A percentile compares a stretch with the other conserved stretches of the same genome.
Conservation (phyloP, 30 jellyfish, hydroid and myxozoan genomes). For the Cassiopea andromeda region DNA sequence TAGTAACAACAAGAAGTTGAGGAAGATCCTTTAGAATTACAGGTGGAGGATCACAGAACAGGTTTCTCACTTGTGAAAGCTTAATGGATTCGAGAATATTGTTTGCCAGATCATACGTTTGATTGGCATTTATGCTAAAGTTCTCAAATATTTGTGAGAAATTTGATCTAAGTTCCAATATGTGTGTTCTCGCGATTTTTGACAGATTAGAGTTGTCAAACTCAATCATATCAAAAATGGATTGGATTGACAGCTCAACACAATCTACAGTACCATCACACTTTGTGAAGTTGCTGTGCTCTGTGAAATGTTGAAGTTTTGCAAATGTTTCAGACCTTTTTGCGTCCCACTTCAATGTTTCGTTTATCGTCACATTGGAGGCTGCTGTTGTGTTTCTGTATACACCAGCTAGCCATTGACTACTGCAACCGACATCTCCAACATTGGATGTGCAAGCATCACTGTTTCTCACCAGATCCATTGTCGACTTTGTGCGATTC, state of each 20-base stretch:
- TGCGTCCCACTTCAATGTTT: conserved; percentile 43
- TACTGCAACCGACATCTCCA: conserved; percentile 25
- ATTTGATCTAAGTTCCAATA: conserved; percentile 30
- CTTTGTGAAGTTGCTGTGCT: conserved; percentile 20
- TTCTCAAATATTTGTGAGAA: conserved; percentile 24
- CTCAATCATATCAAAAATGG: conserved; percentile 21
- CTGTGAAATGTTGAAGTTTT: conserved; percentile 28
- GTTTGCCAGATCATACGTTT: conserved; percentile 5
- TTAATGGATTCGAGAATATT: conserved; percentile 6
- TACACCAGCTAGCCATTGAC: conserved; percentile 27
- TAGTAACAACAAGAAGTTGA: conserved; percentile 4
- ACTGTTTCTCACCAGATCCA: not conserved
- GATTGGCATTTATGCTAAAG: not conserved
- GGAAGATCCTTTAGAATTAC: conserved; percentile 42
- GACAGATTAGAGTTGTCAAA: conserved; percentile 43
- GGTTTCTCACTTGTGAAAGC: conserved; percentile 4
- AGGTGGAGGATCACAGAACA: conserved; percentile 63
- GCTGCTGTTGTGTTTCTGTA: conserved; percentile 22
- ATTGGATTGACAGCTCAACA: conserved; percentile 11
- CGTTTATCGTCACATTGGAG: not conserved
- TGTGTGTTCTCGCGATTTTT: conserved; percentile 8
- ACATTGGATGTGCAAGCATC: not conserved
- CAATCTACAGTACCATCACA: conserved; percentile 68
- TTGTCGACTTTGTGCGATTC: conserved; percentile 22
- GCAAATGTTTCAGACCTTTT: conserved; percentile 27